Evolutionary conservation across 2,797 vertebrate species (phyloP), one percentile per base, ranked within the genome.

Genomic region (Coregonus ussuriensis): DNA sequence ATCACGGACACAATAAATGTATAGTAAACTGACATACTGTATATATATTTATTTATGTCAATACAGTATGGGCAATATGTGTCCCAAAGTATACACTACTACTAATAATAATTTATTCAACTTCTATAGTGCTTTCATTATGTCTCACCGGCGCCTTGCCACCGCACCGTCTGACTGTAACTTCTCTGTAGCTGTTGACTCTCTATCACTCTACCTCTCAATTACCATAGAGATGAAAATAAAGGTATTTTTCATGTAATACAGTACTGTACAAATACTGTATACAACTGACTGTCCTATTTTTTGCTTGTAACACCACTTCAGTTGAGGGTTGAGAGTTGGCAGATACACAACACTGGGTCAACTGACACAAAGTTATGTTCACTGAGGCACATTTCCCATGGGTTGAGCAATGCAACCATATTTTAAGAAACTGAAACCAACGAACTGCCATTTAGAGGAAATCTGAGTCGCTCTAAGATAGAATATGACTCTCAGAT

Each of bases 351-450:
- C 41, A 62, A 62, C n/a, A 25, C 16, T 18, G 3, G 35, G 35
- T 15, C 11, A 59, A 41, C 52, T 31, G 71, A 74, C 69, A 29
- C 25, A 1, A 33, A 9, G 9, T 3, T 14, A 73, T 18, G 59
- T 59, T 74, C 35, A 70, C 56, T 29, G 41, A 75, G 7, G 41
- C 59, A 70, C 52, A 11, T 4, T 35, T 68, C 9, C 66, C 31
- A 14, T 35, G 66, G 66, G 31, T 16, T 16, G 25, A 68, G 66
- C 29, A 4, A 41, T 54, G 37, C 25, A 31, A 65, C 63, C 81
- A n/a, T 76, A 80, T 83, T 88, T 85, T 41, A 79, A 25, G 41
- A 87, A 90, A 81, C 0, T 11, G 84, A 88, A 54, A 78, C 85
- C 74, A 83, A 90, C 85, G 75, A 84, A 90, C 85, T 82, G 4